Base-by-base conservation (phyloP, 2,888 invertebrate genomes). In the Melolontha melolontha region DNA sequence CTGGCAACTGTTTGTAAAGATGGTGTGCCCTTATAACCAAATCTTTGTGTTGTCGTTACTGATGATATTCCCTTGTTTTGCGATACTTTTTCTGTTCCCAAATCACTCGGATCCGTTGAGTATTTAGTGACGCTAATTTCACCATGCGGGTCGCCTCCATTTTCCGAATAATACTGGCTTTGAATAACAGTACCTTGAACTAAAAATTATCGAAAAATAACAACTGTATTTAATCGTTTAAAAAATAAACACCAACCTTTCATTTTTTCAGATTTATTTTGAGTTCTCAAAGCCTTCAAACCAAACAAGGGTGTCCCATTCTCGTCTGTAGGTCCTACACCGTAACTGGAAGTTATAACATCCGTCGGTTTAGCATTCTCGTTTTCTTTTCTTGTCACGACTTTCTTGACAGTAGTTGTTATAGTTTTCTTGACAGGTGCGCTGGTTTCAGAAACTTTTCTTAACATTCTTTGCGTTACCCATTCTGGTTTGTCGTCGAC, bases 271-370 rank as follows among this genome's bases (percentile, higher is more conserved):
- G 87, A 87, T 76, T 87, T 87, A 75, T 83, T 82, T 78, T 87
- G 87, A 68, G 86, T 86, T 72, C 88, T 85, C 68, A 94, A 85
- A 66, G 94, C 93, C 78, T 87, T 88, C 74, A 94, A 88, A 64
- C 94, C 94, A 83, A 94, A 94, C 67, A 94, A 85, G 17, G 93
- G 93, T 67, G 87, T 85, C 10, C 94, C 93, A 74, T 92, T 89
- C 72, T 93, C 92, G 79, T 94, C 94, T 1, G 91, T 89, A 27
- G 94, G 94, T 0, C 94, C 94, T 1, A 92, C 91, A 1, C 93
- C 93, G 80, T 94, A 94, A 79, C 92, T 91, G 1, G 93, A 93
- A 2, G 91, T 93, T 68, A 94, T 90, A 29, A 88, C 88, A 79
- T 92, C 91, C 0, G 86, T 86, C 0, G 87, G 85, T 59, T 83